phyloP scores from a whole-genome alignment of 2,113 vertebrate genomes.

The Hyaena hyaena region DNA sequence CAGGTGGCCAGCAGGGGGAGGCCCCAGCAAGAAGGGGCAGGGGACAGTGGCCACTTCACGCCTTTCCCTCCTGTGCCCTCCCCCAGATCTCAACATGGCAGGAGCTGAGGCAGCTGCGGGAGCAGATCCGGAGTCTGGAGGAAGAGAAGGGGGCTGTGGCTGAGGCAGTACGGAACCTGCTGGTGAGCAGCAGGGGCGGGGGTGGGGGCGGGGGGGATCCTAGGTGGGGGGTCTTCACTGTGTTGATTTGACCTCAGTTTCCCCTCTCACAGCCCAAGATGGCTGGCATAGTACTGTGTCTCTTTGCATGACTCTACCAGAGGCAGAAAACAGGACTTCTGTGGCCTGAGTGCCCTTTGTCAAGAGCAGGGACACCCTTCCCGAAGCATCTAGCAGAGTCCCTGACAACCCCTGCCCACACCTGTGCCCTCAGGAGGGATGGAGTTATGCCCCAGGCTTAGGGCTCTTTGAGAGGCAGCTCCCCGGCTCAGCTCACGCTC shows the following conservation, averaged over 20 bases:
- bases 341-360: neutral
- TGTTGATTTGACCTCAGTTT: neutral
- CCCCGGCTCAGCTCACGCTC: rapidly evolving
- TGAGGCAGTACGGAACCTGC: constrained; percentile 82
- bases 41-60: neutral
- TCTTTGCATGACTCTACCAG: neutral
- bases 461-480: too few relatives aligned
- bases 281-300: neutral
- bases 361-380: neutral
- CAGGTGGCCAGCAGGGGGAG: neutral
- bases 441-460: neutral
- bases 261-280: neutral
- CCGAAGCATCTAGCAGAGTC: neutral
- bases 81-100: constrained; percentile 89
- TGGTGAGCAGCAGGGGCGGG: constrained; percentile 82
- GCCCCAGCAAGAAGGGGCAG: neutral
- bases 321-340: neutral
- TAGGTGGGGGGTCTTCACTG: neutral
- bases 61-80: neutral
- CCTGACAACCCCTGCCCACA: neutral
- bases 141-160: constrained; percentile 86
- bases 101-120: constrained; percentile 85
- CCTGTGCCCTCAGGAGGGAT: neutral
- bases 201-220: rapidly evolving
- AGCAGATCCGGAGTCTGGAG: constrained; percentile 87